A percentile compares a stretch with the other conserved stretches of the same genome.
phyloP scores from a whole-genome alignment of 2,888 invertebrate genomes.

The Hemaris fuciformis region DNA sequence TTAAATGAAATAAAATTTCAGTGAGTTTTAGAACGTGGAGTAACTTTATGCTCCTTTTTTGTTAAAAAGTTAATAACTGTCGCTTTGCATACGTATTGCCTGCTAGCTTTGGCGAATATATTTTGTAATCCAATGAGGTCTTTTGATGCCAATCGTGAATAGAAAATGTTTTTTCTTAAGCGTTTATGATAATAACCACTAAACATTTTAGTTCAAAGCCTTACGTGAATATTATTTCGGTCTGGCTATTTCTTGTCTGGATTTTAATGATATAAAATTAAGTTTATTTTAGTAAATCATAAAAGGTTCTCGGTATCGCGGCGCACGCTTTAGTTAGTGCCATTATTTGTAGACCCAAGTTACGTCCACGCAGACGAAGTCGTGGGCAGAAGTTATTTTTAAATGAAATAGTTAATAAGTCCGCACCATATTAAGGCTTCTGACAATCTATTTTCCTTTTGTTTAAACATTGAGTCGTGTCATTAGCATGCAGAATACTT shows the following conservation, averaged over 20 bases:
- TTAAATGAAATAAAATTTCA: background rate
- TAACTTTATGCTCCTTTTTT: background rate
- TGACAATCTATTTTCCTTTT: background rate
- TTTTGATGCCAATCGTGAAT: background rate
- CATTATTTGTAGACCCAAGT: no score
- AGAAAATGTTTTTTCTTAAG: background rate
- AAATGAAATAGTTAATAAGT: no score
- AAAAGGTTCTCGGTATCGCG: no score
- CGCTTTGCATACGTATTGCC: background rate
- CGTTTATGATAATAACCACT: background rate
- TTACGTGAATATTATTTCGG: no score
- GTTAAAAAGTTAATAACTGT: background rate
- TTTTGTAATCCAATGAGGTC: background rate
- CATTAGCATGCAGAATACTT: background rate
- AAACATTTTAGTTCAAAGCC: no score
- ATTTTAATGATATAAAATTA: no score
- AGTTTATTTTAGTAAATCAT: no score
- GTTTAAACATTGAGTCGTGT: background rate
- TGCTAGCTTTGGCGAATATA: background rate
- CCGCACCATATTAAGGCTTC: no score
- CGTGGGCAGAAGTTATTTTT: no score
- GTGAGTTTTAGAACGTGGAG: background rate
- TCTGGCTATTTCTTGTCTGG: no score
- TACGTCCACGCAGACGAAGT: no score
- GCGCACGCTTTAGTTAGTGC: no score